Evolutionary conservation across 2,797 vertebrate species (phyloP).

Genomic region (Anabacerthia variegaticeps): DNA sequence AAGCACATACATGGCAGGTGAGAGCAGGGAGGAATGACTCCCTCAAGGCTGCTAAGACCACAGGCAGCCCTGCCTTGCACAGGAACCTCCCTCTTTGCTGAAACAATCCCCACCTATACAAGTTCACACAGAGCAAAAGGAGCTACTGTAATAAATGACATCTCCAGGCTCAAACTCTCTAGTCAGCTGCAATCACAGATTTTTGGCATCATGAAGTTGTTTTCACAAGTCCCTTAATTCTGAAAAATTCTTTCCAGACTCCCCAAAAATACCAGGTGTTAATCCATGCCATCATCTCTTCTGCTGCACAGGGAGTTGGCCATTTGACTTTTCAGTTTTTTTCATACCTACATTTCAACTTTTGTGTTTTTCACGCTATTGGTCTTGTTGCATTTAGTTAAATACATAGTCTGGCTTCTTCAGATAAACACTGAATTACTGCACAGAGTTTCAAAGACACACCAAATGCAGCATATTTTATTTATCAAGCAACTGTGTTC

Average conservation of each 20-base stretch:
- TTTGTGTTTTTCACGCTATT: not conserved
- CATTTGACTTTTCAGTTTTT: not conserved
- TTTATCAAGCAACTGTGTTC: not conserved
- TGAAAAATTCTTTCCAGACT: constrained; percentile 8
- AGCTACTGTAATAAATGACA: not conserved
- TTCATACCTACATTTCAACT: not conserved
- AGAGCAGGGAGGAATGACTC: not conserved
- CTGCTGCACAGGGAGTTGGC: not conserved
- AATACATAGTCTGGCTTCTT: not conserved
- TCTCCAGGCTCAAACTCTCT: not conserved
- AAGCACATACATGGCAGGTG: not conserved
- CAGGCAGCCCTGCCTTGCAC: not conserved
- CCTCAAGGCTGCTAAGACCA: not conserved
- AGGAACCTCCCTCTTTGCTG: constrained; percentile 12
- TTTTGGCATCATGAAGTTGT: not conserved
- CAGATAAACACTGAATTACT: not conserved
- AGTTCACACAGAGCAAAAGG: constrained; percentile 18
- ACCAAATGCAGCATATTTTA: not conserved
- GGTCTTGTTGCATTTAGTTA: not conserved
- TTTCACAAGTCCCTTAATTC: not conserved
- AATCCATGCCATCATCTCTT: not conserved
- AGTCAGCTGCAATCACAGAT: not conserved
- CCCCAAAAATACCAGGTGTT: not conserved
- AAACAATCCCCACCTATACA: not conserved
- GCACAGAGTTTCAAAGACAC: not conserved